Evolutionary conservation across 2,888 invertebrate species (phyloP), one percentile per base, ranked within the genome.

Genomic region (Thelaira solivaga): DNA sequence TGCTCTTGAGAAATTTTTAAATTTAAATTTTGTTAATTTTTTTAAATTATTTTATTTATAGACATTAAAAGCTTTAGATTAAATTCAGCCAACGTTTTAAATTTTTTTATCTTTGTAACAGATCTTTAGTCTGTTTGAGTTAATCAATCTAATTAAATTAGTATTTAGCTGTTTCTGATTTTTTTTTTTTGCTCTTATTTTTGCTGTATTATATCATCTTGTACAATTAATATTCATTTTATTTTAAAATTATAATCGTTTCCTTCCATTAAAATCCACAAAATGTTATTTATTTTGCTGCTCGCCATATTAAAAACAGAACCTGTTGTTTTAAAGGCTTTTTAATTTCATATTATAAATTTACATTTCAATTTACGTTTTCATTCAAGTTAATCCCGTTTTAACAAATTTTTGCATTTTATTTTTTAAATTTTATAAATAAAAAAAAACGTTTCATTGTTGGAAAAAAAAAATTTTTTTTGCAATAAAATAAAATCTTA

Each of bases 241-340:
- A 24, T 53, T 13, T 18, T 68, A n/a, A 26, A 39, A 2, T 49
- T 34, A 29, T 41, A 0, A 24, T 16, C 39, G 16, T 49, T 41
- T 24, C 31, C n/a, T 41, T 57, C 2, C 2, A 36, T 18, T 57
- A 4, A 47, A 49, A 41, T 6, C 11, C 16, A n/a, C n/a, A 39
- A 39, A 2, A 4, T 26, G 10, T 29, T 11, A 39, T 39, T 41
- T 11, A 20, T 29, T 29, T 13, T 29, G 4, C 16, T 51, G 8
- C 10, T 41, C 10, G 6, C n/a, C 34, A 39, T 7, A 26, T 39
- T 39, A 8, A 45, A 29, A n/a, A n/a, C n/a, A n/a, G 13, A 69
- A 69, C 69, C 59, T 31, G 69, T 34, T 49, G 20, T 18, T 59
- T 49, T 16, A 59, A 47, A 47, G 18, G 2, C n/a, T 49, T 34